Evolutionary conservation across 2,113 vertebrate species (phyloP).

Genomic region (Leuciscus idus): DNA sequence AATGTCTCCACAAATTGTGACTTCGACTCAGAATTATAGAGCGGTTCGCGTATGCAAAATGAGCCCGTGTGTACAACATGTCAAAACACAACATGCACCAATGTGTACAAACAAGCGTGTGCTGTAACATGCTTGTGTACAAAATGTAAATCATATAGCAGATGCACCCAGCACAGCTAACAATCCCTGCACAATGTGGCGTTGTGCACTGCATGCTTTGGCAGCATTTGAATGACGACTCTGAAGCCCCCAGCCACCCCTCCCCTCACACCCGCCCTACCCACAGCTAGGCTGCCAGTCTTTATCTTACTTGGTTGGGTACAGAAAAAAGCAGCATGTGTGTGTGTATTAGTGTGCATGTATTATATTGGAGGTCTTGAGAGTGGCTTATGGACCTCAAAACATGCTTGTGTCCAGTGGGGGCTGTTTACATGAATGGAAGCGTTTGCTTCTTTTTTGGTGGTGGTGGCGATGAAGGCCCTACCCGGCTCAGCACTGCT

Average conservation of each 20-base stretch:
- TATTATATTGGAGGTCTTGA: conserved; percentile 58
- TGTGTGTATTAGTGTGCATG: conserved; percentile 60
- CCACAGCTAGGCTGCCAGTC: conserved; percentile 74
- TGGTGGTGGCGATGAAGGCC: conserved; percentile 63
- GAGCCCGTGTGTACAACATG: neutral
- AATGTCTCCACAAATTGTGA: neutral
- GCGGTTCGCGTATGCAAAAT: neutral
- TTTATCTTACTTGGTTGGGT: conserved; percentile 83
- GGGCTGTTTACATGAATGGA: conserved; percentile 65
- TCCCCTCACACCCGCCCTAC: conserved; percentile 61
- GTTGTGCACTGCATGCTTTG: conserved; percentile 54
- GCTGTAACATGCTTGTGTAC: conserved; percentile 10
- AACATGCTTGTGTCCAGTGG: conserved; percentile 65
- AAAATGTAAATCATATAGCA: conserved; percentile 40
- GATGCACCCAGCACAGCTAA: conserved; percentile 37
- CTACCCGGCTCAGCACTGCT: conserved; percentile 46
- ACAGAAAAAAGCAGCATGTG: conserved; percentile 74
- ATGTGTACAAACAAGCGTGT: conserved; percentile 42
- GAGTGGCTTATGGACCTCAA: conserved; percentile 49
- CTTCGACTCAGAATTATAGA: neutral
- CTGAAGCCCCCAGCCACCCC: conserved; percentile 43
- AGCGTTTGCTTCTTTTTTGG: conserved; percentile 62
- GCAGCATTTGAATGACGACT: conserved; percentile 59
- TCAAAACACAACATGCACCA: neutral
- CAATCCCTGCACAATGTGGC: conserved; percentile 51